Evolutionary conservation across 2,888 invertebrate species (phyloP).

Genomic region (Epinotia bilunana): DNA sequence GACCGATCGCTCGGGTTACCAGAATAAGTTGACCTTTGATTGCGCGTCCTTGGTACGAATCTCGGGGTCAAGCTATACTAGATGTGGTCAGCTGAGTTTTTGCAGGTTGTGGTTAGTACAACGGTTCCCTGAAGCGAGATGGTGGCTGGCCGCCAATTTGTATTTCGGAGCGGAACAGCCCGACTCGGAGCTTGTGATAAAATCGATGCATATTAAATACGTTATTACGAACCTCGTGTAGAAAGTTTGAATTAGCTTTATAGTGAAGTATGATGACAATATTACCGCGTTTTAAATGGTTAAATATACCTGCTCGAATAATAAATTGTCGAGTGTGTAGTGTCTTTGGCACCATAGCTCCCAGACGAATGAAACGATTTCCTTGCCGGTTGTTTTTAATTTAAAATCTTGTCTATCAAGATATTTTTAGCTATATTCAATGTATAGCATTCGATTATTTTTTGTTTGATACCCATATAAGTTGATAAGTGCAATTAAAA

Average conservation of each 20-base stretch:
- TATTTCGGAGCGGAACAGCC: constrained; percentile 9
- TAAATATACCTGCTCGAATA: too few relatives aligned
- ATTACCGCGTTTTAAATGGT: background rate
- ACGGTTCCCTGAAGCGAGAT: background rate
- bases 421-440: too few relatives aligned
- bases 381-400: too few relatives aligned
- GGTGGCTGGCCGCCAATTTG: constrained; percentile 28
- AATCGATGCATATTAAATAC: constrained; percentile 33
- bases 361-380: too few relatives aligned
- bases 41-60: too few relatives aligned
- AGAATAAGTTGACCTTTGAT: too few relatives aligned
- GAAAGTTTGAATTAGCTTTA: constrained; percentile 12
- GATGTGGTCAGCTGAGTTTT: background rate
- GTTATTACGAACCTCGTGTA: constrained; percentile 6
- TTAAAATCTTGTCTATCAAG: too few relatives aligned
- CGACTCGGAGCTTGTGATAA: background rate
- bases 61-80: background rate
- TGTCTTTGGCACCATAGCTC: too few relatives aligned
- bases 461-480: background rate
- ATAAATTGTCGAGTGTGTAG: too few relatives aligned
- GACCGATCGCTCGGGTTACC: too few relatives aligned
- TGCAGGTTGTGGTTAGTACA: background rate
- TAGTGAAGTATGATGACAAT: background rate
- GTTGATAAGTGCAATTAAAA: too few relatives aligned
- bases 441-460: background rate